Evolutionary conservation across 2,797 vertebrate genomes (phyloP).

Genomic region (Leptodactylus fallax): DNA sequence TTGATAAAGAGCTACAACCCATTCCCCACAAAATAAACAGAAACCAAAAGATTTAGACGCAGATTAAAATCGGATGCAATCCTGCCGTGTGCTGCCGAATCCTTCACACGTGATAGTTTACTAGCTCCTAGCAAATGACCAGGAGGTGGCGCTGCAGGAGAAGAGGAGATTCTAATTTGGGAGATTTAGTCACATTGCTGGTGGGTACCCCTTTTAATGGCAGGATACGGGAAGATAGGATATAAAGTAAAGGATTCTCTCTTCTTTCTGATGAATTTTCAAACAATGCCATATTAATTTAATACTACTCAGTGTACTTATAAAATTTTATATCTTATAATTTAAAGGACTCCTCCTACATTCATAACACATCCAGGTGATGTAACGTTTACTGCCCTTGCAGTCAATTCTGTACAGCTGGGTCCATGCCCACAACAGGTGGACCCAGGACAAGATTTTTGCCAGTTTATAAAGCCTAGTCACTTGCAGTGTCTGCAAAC

Average conservation of each 20-base stretch:
- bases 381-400: conserved; percentile 3
- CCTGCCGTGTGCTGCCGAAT: conserved; percentile 23
- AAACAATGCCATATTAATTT: conserved; percentile 12
- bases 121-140: conserved; percentile 12
- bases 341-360: conserved; percentile 51
- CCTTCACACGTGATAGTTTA: background rate
- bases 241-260: conserved; percentile 4
- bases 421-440: background rate
- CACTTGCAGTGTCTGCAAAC: conserved; percentile 15
- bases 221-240: background rate
- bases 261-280: conserved; percentile 24
- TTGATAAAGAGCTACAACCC: conserved; percentile 58
- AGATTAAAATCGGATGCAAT: conserved; percentile 18
- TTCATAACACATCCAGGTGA: conserved; percentile 38
- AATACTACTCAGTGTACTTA: conserved; percentile 53
- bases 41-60: conserved; percentile 23
- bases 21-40: conserved; percentile 45
- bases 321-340: conserved; percentile 52
- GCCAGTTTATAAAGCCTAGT: conserved; percentile 25
- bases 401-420: background rate
- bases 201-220: conserved; percentile 20
- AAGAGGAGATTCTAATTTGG: background rate
- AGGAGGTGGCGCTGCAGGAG: background rate
- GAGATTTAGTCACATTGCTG: conserved; percentile 25
- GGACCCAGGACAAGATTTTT: conserved; percentile 9